Percentiles rank a stretch among this genome's conserved stretches.
Evolutionary conservation across 2,113 vertebrate species (phyloP).

Genomic region (Psettodes erumei): DNA sequence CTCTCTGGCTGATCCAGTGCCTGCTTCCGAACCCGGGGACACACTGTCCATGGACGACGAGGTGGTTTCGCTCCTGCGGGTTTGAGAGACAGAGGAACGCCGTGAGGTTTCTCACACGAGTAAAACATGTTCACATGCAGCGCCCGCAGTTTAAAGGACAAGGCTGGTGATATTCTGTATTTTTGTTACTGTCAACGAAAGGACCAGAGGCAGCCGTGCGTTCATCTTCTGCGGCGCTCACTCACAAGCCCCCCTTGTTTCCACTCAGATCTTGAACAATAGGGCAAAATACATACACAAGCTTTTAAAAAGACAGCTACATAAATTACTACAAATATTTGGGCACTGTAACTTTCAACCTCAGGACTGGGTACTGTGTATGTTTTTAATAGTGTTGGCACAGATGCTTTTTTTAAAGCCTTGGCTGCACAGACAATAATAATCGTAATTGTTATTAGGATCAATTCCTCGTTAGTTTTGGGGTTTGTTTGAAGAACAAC

Average conservation of each 20-base stretch:
- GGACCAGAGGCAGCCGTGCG: background rate
- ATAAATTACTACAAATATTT: too few relatives aligned
- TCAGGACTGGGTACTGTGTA: background rate
- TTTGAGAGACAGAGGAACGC: background rate
- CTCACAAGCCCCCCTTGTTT: background rate
- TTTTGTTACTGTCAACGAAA: background rate
- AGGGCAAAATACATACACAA: background rate
- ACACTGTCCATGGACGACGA: slow-evolving; percentile 74
- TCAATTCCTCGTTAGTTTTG: background rate
- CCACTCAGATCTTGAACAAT: too few relatives aligned
- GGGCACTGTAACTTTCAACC: too few relatives aligned
- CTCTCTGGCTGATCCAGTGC: slow-evolving; percentile 63
- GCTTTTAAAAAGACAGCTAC: background rate
- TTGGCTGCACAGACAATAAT: background rate
- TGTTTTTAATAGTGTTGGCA: background rate
- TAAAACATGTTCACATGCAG: too few relatives aligned
- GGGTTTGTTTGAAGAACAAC: background rate
- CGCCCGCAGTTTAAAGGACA: background rate
- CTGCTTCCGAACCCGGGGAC: slow-evolving; percentile 64
- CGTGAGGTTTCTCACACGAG: background rate
- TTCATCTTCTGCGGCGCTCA: background rate
- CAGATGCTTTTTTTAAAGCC: background rate
- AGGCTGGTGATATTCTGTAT: background rate
- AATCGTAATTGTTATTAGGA: background rate
- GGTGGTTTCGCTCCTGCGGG: slow-evolving; percentile 64